These are phyloP conservation scores for Drosophila leonis DNA, from an alignment of 2,888 invertebrate species.

Conservation along the genomic window DNA sequence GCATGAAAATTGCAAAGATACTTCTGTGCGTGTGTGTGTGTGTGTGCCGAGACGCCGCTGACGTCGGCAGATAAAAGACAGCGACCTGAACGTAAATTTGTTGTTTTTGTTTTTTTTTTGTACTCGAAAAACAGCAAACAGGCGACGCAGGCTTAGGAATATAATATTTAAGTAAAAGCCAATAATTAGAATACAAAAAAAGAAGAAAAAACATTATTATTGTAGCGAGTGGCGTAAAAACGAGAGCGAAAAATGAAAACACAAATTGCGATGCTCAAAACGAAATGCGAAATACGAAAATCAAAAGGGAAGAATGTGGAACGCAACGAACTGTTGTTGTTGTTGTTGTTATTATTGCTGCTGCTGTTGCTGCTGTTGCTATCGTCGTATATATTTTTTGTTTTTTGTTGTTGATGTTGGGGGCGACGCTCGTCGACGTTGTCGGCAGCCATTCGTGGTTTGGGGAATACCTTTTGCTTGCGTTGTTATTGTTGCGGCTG, in stretches of 20 bases:
- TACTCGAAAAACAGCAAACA: slow-evolving; percentile 46
- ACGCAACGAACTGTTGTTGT: slow-evolving; percentile 51
- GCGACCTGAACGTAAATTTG: slow-evolving; percentile 36
- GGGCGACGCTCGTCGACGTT: slow-evolving; percentile 59
- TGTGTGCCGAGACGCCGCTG: slow-evolving; percentile 56
- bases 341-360: slow-evolving; percentile 27
- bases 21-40: slow-evolving; percentile 15
- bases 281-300: slow-evolving; percentile 39
- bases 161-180: slow-evolving; percentile 56
- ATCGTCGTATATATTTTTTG: no score
- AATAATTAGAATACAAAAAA: slow-evolving; percentile 30
- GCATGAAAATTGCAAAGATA: slow-evolving; percentile 64
- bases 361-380: slow-evolving; percentile 13
- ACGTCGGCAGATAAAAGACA: slow-evolving; percentile 64
- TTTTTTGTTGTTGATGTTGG: slow-evolving; percentile 44
- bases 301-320: slow-evolving; percentile 79
- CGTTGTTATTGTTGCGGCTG: slow-evolving; percentile 19
- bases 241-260: slow-evolving; percentile 80
- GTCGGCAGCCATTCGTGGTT: slow-evolving; percentile 66
- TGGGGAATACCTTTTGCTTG: slow-evolving; percentile 77
- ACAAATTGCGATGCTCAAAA: slow-evolving; percentile 56
- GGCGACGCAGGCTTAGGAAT: not conserved
- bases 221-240: slow-evolving; percentile 61
- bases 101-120: no score
- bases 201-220: slow-evolving; percentile 14